Percentiles rank a stretch among this genome's conserved stretches.
Evolutionary conservation across 2,888 invertebrate species (phyloP).

Genomic region (Unio pictorum): DNA sequence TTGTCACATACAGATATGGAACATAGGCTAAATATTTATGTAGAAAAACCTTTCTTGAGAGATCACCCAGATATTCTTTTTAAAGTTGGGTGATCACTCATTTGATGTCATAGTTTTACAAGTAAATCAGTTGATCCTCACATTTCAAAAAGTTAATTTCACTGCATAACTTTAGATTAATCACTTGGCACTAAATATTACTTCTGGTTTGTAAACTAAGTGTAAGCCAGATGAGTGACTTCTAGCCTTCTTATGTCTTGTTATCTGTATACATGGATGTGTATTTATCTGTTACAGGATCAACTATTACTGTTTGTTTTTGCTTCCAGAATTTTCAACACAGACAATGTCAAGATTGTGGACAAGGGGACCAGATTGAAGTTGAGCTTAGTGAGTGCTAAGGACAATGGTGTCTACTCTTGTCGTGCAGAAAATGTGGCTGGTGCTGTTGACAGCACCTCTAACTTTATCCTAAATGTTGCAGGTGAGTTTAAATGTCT

Average conservation of each 20-base stretch:
- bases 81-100: too few species aligned
- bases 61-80: too few species aligned
- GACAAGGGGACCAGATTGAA: conserved; percentile 75
- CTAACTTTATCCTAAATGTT: conserved; percentile 75
- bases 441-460: conserved; percentile 75
- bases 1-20: too few species aligned
- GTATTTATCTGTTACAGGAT: conserved; percentile 17
- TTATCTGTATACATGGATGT: not conserved
- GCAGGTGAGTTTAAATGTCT: conserved; percentile 70
- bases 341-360: conserved; percentile 55
- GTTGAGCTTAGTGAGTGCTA: conserved; percentile 73
- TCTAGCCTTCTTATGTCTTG: not conserved
- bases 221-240: not conserved
- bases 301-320: conserved; percentile 13
- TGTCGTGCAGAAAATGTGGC: conserved; percentile 82
- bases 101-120: too few species aligned
- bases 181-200: too few species aligned
- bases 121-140: too few species aligned
- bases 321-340: conserved; percentile 58
- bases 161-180: too few species aligned
- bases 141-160: too few species aligned
- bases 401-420: conserved; percentile 82
- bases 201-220: too few species aligned
- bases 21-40: too few species aligned
- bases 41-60: too few species aligned